Evolutionary conservation across 2,113 vertebrate species (phyloP), one percentile per base, ranked within the genome.

Genomic region (Lampris megalopsis): DNA sequence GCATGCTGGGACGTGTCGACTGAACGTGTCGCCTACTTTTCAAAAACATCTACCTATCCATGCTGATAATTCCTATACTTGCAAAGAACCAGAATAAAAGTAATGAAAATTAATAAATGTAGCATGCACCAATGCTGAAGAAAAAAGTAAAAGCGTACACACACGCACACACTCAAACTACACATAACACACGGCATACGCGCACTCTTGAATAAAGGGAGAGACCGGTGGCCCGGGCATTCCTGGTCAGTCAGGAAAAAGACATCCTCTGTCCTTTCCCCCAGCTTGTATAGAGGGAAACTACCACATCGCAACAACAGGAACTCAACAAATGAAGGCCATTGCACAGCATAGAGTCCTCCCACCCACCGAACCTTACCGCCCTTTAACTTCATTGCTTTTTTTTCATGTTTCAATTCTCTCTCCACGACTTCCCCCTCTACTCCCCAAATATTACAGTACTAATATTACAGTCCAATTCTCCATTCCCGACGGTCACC

Each of bases 1-100:
- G 92, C 90, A 90, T 88, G 86, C 82, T 69, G 93, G 92, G 91
- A 92, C 74, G 37, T 92, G 91, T 89, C 91, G 91, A 92, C 24
- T 24, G 24, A 24, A 24, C 24, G 24, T 24, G 24, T 24, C 24
- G 24, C 24, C 24, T 24, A 24, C 24, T 24, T 24, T 24, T 24
- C 24, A 24, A 24, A 24, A 24, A 24, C 24, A 24, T 24, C 24
- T 24, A 24, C 24, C 24, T 24, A 24, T 24, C 24, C 24, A 24
- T 24, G 24, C 24, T 24, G 24, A 24, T 0, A 24, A 24, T 24
- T 24, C 24, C 24, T 24, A 24, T 24, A 24, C 24, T 24, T 24
- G 24, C 24, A 24, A 24, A 24, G 24, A 24, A 24, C 24, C 24
- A 24, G 24, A 24, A 24, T 24, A 24, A 24, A 24, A 24, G 24